Conservation (phyloP, 2,113 vertebrate genomes). For the Murina feae region DNA sequence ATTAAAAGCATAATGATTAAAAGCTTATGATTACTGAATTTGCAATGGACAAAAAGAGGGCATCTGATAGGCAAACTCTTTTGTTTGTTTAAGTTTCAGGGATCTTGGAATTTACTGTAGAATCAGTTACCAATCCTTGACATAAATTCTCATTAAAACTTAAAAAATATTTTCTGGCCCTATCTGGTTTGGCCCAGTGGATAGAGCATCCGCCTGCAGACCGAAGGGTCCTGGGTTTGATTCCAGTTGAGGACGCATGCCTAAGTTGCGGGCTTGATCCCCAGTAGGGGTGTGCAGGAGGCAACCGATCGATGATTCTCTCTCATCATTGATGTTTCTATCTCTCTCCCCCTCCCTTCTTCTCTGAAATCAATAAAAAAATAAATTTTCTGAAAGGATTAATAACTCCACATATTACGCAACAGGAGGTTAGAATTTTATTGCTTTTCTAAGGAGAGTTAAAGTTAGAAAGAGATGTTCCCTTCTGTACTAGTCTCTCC, state of each 20-base stretch:
- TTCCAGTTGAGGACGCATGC: too few relatives aligned
- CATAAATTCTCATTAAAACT: neutral
- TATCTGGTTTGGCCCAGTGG: too few relatives aligned
- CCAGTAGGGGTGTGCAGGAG: too few relatives aligned
- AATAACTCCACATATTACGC: neutral
- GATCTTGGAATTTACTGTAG: neutral
- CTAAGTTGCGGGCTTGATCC: too few relatives aligned
- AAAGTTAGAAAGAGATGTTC: neutral
- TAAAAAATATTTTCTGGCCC: constrained; percentile 25
- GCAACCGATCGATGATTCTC: too few relatives aligned
- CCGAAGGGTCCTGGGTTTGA: too few relatives aligned
- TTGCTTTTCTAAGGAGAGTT: constrained; percentile 3
- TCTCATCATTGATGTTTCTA: too few relatives aligned
- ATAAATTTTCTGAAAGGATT: constrained; percentile 17
- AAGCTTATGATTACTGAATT: neutral
- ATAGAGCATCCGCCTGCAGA: too few relatives aligned
- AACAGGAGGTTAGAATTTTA: neutral
- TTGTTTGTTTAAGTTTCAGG: neutral
- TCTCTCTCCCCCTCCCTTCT: too few relatives aligned
- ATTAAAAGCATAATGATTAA: constrained; percentile 33
- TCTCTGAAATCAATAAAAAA: too few relatives aligned
- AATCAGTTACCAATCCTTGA: neutral
- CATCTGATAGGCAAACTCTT: neutral
- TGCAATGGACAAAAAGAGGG: neutral
- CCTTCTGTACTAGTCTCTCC: neutral